Evolutionary conservation across 2,113 vertebrate genomes (phyloP).

Genomic region (Tragelaphus scriptus): DNA sequence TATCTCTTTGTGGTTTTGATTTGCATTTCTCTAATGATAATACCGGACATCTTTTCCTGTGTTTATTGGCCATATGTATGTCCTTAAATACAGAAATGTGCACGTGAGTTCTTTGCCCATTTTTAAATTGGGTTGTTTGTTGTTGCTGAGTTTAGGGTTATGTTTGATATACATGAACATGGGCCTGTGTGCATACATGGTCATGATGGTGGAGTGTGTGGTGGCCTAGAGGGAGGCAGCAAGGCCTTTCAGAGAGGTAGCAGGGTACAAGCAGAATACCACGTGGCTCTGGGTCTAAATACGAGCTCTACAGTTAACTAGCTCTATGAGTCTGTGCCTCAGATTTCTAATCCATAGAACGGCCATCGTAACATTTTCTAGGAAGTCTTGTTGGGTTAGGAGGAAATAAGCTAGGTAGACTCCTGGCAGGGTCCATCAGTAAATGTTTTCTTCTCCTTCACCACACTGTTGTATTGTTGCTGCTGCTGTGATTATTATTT

Average conservation of each 20-base stretch:
- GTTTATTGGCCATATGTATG: neutral
- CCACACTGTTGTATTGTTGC: neutral
- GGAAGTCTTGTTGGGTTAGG: neutral
- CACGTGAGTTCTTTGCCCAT: neutral
- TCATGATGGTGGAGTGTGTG: neutral
- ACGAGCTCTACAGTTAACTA: neutral
- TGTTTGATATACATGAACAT: neutral
- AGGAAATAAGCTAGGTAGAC: conserved; percentile 19
- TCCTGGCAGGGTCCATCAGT: neutral
- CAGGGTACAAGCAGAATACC: neutral
- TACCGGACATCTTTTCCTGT: neutral
- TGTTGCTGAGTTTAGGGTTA: neutral
- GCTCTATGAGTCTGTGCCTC: neutral
- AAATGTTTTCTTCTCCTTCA: neutral
- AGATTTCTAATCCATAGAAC: neutral
- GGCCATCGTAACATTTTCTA: neutral
- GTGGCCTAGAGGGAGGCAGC: neutral
- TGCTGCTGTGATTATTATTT: neutral
- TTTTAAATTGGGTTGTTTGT: neutral
- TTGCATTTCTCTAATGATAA: neutral
- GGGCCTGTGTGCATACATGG: no score
- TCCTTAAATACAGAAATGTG: neutral
- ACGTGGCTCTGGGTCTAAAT: neutral
- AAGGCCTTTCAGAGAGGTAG: neutral
- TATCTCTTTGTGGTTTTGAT: neutral